Evolutionary conservation across 2,797 vertebrate genomes (phyloP).

Genomic region (Paguma larvata): DNA sequence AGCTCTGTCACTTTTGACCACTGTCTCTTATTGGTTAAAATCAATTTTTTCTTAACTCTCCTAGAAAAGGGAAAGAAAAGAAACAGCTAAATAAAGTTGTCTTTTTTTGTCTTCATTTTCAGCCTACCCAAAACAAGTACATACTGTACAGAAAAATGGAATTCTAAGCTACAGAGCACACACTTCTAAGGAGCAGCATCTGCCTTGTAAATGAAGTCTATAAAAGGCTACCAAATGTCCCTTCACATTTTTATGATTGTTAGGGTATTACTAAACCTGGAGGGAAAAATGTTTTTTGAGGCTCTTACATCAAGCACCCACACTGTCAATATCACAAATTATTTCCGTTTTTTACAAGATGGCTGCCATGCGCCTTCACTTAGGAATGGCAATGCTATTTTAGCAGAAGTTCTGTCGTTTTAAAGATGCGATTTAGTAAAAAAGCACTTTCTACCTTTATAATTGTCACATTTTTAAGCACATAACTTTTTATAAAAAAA

Average conservation of each 20-base stretch:
- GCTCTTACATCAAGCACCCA: constrained; percentile 75
- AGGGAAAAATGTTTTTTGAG: constrained; percentile 68
- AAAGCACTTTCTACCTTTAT: neutral
- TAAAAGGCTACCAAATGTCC: constrained; percentile 86
- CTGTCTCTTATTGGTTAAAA: constrained; percentile 75
- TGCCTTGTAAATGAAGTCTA: constrained; percentile 86
- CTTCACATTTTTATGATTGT: constrained; percentile 82
- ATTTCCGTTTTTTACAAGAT: constrained; percentile 81
- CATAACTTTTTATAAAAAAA: neutral
- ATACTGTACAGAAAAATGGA: constrained; percentile 84
- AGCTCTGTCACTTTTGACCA: constrained; percentile 37
- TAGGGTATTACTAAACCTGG: constrained; percentile 83
- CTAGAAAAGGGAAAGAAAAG: constrained; percentile 75
- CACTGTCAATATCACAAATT: constrained; percentile 81
- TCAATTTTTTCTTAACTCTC: constrained; percentile 74
- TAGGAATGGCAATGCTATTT: constrained; percentile 7
- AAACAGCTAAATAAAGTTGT: constrained; percentile 83
- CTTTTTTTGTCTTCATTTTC: constrained; percentile 84
- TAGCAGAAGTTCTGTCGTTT: neutral
- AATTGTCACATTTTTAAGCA: constrained; percentile 15
- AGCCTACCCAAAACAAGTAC: constrained; percentile 86
- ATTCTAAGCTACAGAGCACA: constrained; percentile 82
- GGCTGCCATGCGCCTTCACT: constrained; percentile 42
- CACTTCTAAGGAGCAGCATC: constrained; percentile 84
- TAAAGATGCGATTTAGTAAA: constrained; percentile 27